Evolutionary conservation across 2,888 invertebrate genomes (phyloP).

Genomic region (Bombyx huttoni): DNA sequence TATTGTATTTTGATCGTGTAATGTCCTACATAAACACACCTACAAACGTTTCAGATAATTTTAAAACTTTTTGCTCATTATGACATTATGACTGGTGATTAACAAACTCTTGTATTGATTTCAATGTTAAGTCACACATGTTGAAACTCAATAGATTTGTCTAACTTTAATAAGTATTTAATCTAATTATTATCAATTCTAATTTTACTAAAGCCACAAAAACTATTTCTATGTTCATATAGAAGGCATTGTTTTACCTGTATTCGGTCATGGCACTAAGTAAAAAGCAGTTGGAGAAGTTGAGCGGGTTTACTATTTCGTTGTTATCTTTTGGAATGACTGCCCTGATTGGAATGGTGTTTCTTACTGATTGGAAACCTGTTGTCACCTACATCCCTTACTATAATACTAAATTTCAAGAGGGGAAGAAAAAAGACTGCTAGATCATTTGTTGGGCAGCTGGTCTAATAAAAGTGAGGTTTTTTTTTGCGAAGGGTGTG

Average conservation of each 20-base stretch:
- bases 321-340: constrained; percentile 72
- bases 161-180: too few relatives aligned
- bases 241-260: not conserved
- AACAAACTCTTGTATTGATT: too few relatives aligned
- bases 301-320: constrained; percentile 59
- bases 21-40: too few relatives aligned
- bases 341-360: constrained; percentile 68
- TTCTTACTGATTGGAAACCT: constrained; percentile 83
- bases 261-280: constrained; percentile 38
- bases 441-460: constrained; percentile 2
- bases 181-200: too few relatives aligned
- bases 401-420: constrained; percentile 77
- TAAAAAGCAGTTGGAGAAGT: constrained; percentile 73
- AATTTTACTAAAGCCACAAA: too few relatives aligned
- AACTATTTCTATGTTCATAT: not conserved
- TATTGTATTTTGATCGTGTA: too few relatives aligned
- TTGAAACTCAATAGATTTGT: too few relatives aligned
- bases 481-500: not conserved
- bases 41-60: too few relatives aligned
- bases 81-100: too few relatives aligned
- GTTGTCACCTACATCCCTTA: constrained; percentile 79
- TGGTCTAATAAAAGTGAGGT: not conserved
- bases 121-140: too few relatives aligned
- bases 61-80: too few relatives aligned
- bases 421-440: constrained; percentile 10